phyloP scores from a whole-genome alignment of 2,888 invertebrate genomes.

The Oscheius sp. region DNA sequence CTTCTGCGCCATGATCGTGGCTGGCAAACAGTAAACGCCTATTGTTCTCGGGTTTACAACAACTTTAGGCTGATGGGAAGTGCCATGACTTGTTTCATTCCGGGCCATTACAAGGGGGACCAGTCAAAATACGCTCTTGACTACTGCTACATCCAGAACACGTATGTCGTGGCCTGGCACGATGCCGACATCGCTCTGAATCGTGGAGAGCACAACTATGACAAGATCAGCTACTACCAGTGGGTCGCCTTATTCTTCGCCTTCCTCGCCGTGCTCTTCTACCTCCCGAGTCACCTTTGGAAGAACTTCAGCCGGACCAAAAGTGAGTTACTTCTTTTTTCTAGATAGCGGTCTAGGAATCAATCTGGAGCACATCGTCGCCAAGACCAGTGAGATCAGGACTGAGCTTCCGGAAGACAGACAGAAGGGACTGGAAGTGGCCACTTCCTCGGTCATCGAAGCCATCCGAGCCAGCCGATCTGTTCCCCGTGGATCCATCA shows the following conservation, averaged over 20 bases:
- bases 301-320: not conserved
- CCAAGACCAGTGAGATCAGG: not conserved
- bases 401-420: not conserved
- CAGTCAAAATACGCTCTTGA: constrained; percentile 11
- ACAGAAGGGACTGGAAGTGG: not conserved
- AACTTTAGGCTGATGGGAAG: constrained; percentile 23
- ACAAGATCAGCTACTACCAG: constrained; percentile 29
- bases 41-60: not conserved
- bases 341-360: not conserved
- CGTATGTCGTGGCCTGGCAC: constrained; percentile 10
- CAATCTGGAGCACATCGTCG: not conserved
- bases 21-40: constrained; percentile 21
- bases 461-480: not conserved
- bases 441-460: not conserved
- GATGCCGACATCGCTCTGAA: not conserved
- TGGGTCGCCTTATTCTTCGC: constrained; percentile 20
- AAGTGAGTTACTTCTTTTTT: not conserved
- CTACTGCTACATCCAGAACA: constrained; percentile 34
- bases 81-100: constrained; percentile 33
- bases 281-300: constrained; percentile 28
- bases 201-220: not conserved
- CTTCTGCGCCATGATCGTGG: constrained; percentile 22
- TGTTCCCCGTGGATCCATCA: not conserved
- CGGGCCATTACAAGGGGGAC: constrained; percentile 4
- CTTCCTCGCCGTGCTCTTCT: constrained; percentile 29